phyloP scores from a whole-genome alignment of 2,113 vertebrate species.

The Chionis minor region DNA sequence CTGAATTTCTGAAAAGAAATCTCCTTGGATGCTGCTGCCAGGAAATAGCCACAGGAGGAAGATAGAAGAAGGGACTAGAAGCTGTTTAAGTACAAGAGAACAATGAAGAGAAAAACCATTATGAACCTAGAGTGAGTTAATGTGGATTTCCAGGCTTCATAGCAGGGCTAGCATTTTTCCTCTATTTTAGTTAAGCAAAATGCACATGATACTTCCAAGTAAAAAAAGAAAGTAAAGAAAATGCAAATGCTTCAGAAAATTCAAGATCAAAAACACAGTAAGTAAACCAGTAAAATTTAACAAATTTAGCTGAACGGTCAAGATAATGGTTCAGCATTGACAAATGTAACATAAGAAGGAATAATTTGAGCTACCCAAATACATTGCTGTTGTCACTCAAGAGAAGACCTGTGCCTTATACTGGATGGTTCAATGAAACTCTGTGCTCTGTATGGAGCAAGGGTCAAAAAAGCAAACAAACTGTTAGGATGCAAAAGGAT shows the following conservation, averaged over 20 bases:
- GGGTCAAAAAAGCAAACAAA: constrained; percentile 13
- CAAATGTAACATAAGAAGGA: constrained; percentile 3
- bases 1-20: neutral
- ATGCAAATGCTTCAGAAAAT: neutral
- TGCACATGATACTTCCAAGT: neutral
- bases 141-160: neutral
- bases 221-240: neutral
- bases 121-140: neutral
- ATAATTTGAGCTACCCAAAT: constrained; percentile 8
- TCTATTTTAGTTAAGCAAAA: neutral
- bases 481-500: neutral
- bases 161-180: neutral
- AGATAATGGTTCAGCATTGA: neutral
- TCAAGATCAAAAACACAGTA: neutral
- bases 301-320: neutral
- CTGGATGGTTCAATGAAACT: neutral
- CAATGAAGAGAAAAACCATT: neutral
- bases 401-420: neutral
- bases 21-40: neutral
- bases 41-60: neutral
- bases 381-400: neutral
- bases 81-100: neutral
- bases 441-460: neutral
- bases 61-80: neutral
- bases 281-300: neutral